A percentile compares a stretch with the other conserved stretches of the same genome.
Evolutionary conservation across 2,797 vertebrate genomes (phyloP).

Genomic region (Hybognathus amarus): DNA sequence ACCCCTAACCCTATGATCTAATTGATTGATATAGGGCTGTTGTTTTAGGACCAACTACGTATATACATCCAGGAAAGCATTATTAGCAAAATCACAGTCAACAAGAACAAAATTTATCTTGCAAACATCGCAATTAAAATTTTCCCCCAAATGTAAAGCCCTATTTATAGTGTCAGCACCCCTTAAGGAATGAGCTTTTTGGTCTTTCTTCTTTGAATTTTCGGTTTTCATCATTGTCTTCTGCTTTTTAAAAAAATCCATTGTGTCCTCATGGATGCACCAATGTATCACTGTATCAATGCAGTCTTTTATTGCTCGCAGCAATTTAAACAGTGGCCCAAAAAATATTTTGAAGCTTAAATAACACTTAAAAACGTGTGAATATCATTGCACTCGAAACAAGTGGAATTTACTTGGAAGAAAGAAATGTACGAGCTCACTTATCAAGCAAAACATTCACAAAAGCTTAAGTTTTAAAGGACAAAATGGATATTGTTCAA

Average conservation of each 20-base stretch:
- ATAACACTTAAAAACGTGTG: background rate
- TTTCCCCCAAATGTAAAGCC: too few relatives aligned
- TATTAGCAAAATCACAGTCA: background rate
- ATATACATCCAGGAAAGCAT: background rate
- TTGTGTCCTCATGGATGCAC: background rate
- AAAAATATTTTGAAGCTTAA: background rate
- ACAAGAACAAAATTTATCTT: background rate
- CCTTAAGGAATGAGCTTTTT: too few relatives aligned
- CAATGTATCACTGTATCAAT: background rate
- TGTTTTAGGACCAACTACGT: background rate
- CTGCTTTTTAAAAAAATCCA: too few relatives aligned
- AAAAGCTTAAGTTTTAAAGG: background rate
- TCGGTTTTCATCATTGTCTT: too few relatives aligned
- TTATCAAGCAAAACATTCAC: background rate
- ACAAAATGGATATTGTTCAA: background rate
- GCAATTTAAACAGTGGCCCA: background rate
- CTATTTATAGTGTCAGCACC: too few relatives aligned
- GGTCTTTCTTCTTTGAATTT: too few relatives aligned
- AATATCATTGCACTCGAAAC: background rate
- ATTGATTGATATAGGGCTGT: background rate
- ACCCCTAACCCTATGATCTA: background rate
- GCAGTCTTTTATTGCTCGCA: background rate
- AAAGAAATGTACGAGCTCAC: background rate
- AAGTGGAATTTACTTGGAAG: background rate
- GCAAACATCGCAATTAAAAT: too few relatives aligned